Conservation (phyloP, 2,797 vertebrate genomes). For the Cyprinella venusta region DNA sequence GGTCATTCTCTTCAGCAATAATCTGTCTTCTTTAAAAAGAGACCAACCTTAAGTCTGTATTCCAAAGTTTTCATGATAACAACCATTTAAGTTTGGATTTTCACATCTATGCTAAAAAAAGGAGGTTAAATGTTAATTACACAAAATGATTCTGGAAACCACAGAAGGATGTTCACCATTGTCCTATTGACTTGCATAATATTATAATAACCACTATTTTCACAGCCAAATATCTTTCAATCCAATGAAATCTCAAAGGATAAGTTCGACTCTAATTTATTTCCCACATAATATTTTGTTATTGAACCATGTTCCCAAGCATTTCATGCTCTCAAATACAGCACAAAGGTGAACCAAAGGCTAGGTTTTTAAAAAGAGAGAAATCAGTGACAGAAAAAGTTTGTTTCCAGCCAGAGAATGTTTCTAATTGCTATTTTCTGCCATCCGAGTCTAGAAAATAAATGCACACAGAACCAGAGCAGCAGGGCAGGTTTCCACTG, state of each 20-base stretch:
- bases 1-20: background rate
- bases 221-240: background rate
- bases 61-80: background rate
- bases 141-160: background rate
- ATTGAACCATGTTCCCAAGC: background rate
- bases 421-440: constrained; percentile 23
- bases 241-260: background rate
- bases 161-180: background rate
- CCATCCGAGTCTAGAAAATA: constrained; percentile 1
- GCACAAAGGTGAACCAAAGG: background rate
- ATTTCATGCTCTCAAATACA: background rate
- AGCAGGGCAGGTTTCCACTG: constrained; percentile 19
- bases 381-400: background rate
- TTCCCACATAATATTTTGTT: background rate
- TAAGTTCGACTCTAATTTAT: background rate
- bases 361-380: background rate
- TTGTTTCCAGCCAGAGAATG: constrained; percentile 8
- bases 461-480: background rate
- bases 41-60: background rate
- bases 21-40: background rate
- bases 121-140: background rate
- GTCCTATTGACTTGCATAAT: background rate
- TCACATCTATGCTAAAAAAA: background rate
- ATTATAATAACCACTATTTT: background rate
- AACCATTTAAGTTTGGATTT: background rate